Percentiles rank a stretch among this genome's conserved stretches.
Evolutionary conservation across 1,140 invertebrate species (phyloP).

Genomic region (Galleria mellonella): DNA sequence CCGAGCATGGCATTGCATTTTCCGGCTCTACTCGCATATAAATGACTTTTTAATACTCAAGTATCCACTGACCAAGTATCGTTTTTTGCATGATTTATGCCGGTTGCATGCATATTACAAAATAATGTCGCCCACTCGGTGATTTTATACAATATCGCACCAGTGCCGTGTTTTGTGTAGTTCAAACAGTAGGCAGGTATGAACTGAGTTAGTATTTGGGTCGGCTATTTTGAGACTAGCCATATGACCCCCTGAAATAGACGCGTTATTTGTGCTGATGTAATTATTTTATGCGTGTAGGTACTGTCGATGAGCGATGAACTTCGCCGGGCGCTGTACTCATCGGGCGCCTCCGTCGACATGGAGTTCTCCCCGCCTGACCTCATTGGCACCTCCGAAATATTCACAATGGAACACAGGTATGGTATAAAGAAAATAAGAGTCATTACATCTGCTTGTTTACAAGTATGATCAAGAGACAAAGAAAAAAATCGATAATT

Average conservation of each 20-base stretch:
- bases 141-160: too few relatives aligned
- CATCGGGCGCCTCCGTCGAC: constrained; percentile 85
- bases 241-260: too few relatives aligned
- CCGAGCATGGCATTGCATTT: constrained; percentile 1
- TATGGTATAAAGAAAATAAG: constrained; percentile 22
- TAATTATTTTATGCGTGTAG: constrained; percentile 62
- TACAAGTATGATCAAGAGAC: too few relatives aligned
- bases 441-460: too few relatives aligned
- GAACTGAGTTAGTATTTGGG: too few relatives aligned
- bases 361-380: constrained; percentile 91
- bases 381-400: constrained; percentile 89
- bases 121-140: too few relatives aligned
- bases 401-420: constrained; percentile 90
- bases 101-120: constrained; percentile 1
- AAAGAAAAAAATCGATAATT: too few relatives aligned
- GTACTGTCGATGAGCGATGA: constrained; percentile 95
- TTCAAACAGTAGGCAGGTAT: too few relatives aligned
- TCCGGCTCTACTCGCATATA: constrained; percentile 1
- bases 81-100: constrained; percentile 1
- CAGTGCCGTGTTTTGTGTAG: too few relatives aligned
- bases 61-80: not conserved
- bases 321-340: constrained; percentile 87
- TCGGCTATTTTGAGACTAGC: too few relatives aligned
- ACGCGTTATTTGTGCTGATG: not conserved
- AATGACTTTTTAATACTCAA: not conserved